Conservation (phyloP, 2,888 invertebrate species). For the Tribolium freemani region DNA sequence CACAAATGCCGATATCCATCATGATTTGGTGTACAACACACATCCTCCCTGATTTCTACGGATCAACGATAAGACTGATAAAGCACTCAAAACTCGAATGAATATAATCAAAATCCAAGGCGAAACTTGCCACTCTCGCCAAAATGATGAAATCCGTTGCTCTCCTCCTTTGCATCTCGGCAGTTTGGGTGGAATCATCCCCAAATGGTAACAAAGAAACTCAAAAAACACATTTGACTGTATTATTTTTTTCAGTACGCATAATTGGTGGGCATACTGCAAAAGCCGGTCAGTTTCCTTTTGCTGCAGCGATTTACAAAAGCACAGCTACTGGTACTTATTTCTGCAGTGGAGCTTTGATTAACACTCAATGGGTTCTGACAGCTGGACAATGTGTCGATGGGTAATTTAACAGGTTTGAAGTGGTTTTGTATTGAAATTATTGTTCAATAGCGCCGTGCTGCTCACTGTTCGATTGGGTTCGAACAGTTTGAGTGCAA, state of each 20-base stretch:
- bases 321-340: background rate
- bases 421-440: background rate
- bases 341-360: slow-evolving; percentile 8
- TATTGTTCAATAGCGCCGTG: background rate
- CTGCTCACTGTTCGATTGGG: slow-evolving; percentile 16
- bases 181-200: background rate
- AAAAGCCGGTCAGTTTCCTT: slow-evolving; percentile 10
- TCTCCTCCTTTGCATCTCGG: background rate
- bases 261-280: slow-evolving; percentile 13
- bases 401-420: background rate
- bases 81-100: background rate
- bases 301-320: slow-evolving; percentile 8
- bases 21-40: too few species aligned
- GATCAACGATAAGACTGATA: background rate
- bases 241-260: background rate
- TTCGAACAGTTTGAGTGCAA: slow-evolving; percentile 3
- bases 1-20: too few species aligned
- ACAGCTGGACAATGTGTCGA: slow-evolving; percentile 25
- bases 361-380: slow-evolving; percentile 5
- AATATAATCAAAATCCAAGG: background rate
- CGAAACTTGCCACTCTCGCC: background rate
- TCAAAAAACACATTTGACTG: background rate
- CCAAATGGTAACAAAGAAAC: background rate
- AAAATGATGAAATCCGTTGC: slow-evolving; percentile 6
- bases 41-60: too few species aligned